Evolutionary conservation across 2,797 vertebrate species (phyloP).

Genomic region (Geotrypetes seraphini): DNA sequence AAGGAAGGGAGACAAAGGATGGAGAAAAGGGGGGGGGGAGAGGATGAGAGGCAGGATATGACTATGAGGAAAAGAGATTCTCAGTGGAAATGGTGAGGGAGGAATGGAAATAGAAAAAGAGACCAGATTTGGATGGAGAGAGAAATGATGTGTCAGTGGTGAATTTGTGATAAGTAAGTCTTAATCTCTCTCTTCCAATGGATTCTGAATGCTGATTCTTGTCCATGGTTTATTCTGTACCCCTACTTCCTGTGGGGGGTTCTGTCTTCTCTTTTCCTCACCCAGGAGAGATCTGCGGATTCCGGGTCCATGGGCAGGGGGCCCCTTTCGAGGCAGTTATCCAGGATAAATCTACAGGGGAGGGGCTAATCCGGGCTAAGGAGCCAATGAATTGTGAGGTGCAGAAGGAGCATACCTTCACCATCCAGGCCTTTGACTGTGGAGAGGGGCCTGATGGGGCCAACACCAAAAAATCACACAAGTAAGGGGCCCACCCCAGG

Average conservation of each 20-base stretch:
- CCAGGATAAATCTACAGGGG: slow-evolving; percentile 89
- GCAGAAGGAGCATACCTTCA: slow-evolving; percentile 93
- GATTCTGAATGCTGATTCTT: neutral
- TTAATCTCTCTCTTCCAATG: neutral
- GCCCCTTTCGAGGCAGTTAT: slow-evolving; percentile 94
- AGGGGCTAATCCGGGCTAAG: slow-evolving; percentile 90
- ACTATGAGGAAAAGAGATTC: neutral
- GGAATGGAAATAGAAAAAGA: neutral
- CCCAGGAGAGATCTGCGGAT: slow-evolving; percentile 92
- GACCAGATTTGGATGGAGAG: no score
- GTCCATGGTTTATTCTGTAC: neutral
- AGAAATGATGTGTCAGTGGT: neutral
- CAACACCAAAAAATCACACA: slow-evolving; percentile 98
- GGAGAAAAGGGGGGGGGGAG: neutral
- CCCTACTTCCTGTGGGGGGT: neutral
- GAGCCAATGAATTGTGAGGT: slow-evolving; percentile 92
- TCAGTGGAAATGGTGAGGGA: neutral
- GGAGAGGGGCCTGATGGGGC: slow-evolving; percentile 87
- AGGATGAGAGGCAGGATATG: neutral
- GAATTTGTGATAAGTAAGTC: neutral
- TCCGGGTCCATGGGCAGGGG: slow-evolving; percentile 83
- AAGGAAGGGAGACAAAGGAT: neutral
- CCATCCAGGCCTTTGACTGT: slow-evolving; percentile 96
- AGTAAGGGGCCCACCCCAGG: slow-evolving; percentile 67
- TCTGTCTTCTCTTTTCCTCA: neutral